These are phyloP conservation scores for Callyntrura sp. DNA, from an alignment of 2,888 invertebrate species.

Conservation along the genomic window DNA sequence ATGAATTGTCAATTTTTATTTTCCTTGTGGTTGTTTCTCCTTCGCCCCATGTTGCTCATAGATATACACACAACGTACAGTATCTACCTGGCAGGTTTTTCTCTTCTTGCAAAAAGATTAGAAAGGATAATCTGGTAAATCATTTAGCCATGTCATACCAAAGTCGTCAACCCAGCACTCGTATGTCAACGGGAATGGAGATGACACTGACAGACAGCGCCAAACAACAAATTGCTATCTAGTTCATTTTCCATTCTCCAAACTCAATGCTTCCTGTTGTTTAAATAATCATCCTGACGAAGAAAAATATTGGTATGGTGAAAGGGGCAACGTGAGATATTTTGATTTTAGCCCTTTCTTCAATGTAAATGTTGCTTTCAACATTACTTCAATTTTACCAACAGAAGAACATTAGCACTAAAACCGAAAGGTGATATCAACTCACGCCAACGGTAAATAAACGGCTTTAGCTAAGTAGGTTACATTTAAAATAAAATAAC, in stretches of 20 bases:
- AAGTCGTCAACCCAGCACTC: background rate
- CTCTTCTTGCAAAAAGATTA: constrained; percentile 50
- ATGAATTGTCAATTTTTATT: too few species aligned
- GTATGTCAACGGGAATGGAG: constrained; percentile 12
- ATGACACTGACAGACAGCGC: constrained; percentile 44
- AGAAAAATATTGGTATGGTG: background rate
- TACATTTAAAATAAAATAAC: background rate
- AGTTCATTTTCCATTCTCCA: too few species aligned
- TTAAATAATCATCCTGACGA: too few species aligned
- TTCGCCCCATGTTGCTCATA: too few species aligned
- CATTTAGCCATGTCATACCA: constrained; percentile 66
- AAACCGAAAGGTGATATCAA: too few species aligned
- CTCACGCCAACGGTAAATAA: background rate
- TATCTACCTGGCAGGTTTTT: too few species aligned
- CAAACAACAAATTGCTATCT: constrained; percentile 32
- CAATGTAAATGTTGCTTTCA: background rate
- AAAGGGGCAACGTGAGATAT: background rate
- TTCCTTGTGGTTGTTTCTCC: too few species aligned
- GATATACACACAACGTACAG: too few species aligned
- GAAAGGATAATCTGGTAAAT: constrained; percentile 70
- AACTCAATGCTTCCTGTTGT: too few species aligned
- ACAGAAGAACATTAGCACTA: too few species aligned
- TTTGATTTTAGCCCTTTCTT: background rate
- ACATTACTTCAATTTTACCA: too few species aligned
- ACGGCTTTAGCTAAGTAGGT: background rate